Evolutionary conservation across 2,888 invertebrate genomes (phyloP), one percentile per base, ranked within the genome.

Genomic region (Timandra comae): DNA sequence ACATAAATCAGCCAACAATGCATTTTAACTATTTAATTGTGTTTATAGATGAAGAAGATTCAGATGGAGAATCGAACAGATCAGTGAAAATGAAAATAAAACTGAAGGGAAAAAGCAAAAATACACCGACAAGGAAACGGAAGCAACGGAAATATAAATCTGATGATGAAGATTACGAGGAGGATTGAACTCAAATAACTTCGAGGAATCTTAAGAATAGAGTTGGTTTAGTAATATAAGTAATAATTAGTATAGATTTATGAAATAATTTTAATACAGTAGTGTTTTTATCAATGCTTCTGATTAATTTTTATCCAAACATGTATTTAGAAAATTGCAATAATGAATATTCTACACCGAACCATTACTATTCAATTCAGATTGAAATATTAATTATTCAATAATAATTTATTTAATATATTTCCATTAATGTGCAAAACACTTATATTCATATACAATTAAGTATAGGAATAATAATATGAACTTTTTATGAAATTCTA

Each of bases 31-130:
- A 16, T 1, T 1, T 16, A 16, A 16, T 16, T 16, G 3, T 5
- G 3, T 16, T 75, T 37, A 21, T 27, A 72, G 88, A 80, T 25
- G 90, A 89, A 24, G 89, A 88, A 10, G 88, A 88, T 29, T 90
- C 90, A 0, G 90, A 90, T 49, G 88, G 85, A 0, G 90, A 90
- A 49, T 88, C 89, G 2, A 89, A 87, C 38, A 73, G 86, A 25
- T 86, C 86, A 0, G 89, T 92, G 3, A 91, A 91, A 74, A 92
- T 92, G 91, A 92, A 92, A 67, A 88, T 92, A 19, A 93, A 93
- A 67, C 64, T 92, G 33, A 91, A 90, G 52, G 80, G 81, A 16
- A 84, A 84, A 47, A 66, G 66, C 38, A 86, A 87, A 49, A 78
- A 76, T 33, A 84, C 86, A 2, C 87, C 87, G 3, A 86, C 88